Evolutionary conservation across 2,113 vertebrate species (phyloP).

Genomic region (Xiphias gladius): DNA sequence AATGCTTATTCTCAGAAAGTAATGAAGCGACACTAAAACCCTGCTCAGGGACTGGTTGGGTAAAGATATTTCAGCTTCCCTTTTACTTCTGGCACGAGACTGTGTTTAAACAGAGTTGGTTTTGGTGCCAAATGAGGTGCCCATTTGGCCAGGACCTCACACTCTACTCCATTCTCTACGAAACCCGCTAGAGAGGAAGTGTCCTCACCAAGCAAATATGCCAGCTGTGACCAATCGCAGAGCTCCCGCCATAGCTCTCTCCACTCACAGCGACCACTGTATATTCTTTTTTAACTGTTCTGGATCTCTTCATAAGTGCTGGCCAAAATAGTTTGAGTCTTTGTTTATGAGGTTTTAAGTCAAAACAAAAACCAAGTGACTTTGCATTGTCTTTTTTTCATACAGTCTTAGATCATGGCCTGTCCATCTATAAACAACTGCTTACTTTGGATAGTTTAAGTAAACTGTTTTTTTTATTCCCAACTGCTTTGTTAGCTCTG

Average conservation of each 20-base stretch:
- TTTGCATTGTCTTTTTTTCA: conserved; percentile 13
- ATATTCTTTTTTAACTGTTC: conserved; percentile 37
- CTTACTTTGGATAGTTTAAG: conserved; percentile 58
- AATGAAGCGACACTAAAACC: conserved; percentile 59
- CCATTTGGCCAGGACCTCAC: conserved; percentile 48
- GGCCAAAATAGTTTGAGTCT: conserved; percentile 20
- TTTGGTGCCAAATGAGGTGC: conserved; percentile 59
- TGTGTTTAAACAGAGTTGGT: conserved; percentile 36
- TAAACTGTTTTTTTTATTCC: conserved; percentile 41
- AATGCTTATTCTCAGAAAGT: conserved; percentile 54
- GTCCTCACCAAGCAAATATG: conserved; percentile 71
- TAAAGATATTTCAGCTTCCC: conserved; percentile 44
- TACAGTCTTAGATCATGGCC: conserved; percentile 37
- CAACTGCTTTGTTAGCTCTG: conserved; percentile 58
- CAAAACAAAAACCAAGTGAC: conserved; percentile 54
- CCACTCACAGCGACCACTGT: neutral
- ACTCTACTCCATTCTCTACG: conserved; percentile 8
- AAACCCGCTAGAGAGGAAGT: conserved; percentile 63
- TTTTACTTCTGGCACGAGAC: conserved; percentile 37
- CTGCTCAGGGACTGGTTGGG: conserved; percentile 22
- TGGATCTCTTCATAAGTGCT: conserved; percentile 9
- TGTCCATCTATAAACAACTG: conserved; percentile 43
- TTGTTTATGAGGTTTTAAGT: conserved; percentile 40
- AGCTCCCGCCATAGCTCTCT: neutral
- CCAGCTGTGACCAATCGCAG: conserved; percentile 66